Base-by-base conservation (phyloP, 2,797 vertebrate species). In the Hipposideros larvatus region DNA sequence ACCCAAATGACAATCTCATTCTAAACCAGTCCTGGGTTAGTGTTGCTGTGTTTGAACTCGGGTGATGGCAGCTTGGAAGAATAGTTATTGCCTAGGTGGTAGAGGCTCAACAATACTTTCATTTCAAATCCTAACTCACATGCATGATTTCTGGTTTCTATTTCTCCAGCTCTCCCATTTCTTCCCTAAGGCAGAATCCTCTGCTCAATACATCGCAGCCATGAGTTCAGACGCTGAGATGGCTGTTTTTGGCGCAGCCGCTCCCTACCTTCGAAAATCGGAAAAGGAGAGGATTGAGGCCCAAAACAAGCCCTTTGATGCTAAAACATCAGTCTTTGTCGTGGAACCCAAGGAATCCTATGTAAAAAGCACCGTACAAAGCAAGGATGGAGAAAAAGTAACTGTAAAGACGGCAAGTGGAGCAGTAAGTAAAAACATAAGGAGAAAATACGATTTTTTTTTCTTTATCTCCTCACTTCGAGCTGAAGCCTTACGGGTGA, bases 221-320 rank as follows among this genome's bases (percentile, higher is more conserved):
- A 99, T 99, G 99, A 99, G 97, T 90, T 94, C 97, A 0, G 99
- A 99, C 0, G 51, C 98, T 0, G 99, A 99, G 55, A 99, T 99
- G 99, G 98, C 99, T 4, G 92, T 98, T 70, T 99, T 99, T 97
- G 99, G 99, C n/a, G 96, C 97, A 53, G 99, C 99, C 0, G 99
- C 99, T 95, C 43, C 98, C 34, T 99, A 97, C 79, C 99, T 99
- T 95, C 98, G 99, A 74, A 99, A 99, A 70, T 98, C 99, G 1
- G 99, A 99, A 63, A 99, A 96, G 96, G 99, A 99, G 87, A 98
- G 99, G 46, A 97, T 99, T 0, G 99, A 99, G 73, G 99, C 99
- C 73, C 99, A 99, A 75, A 99, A 99, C 92, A 98, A 97, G 77
- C 99, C 99, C 0, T 99, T 99, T 34, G 99, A 99, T 98, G 99